phyloP scores from a whole-genome alignment of 2,113 vertebrate species.

The Callionymus lyra region DNA sequence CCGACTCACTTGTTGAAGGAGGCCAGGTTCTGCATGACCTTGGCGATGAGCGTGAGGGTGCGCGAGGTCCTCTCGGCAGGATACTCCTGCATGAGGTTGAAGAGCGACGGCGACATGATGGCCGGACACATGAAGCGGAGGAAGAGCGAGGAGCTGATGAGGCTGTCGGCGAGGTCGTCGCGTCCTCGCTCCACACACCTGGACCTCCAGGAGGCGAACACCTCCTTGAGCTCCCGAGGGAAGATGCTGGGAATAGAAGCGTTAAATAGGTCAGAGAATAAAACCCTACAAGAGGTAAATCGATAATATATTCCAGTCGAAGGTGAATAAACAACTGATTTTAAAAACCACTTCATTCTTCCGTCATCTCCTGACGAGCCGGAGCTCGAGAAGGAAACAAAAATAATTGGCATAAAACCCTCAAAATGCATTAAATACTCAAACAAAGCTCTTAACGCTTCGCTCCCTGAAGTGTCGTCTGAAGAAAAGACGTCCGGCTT shows the following conservation, averaged over 20 bases:
- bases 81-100: constrained; percentile 93
- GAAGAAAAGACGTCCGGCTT: too few species aligned
- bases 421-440: too few species aligned
- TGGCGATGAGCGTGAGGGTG: constrained; percentile 94
- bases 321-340: too few species aligned
- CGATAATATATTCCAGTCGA: too few species aligned
- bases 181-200: constrained; percentile 88
- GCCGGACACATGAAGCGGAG: constrained; percentile 92
- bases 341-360: too few species aligned
- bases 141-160: constrained; percentile 93
- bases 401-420: constrained; percentile 1
- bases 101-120: constrained; percentile 94
- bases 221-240: constrained; percentile 93
- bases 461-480: too few species aligned
- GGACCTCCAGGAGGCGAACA: constrained; percentile 91
- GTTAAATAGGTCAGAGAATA: constrained; percentile 6
- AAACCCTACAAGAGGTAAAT: too few species aligned
- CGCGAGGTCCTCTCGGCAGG: constrained; percentile 89
- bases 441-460: too few species aligned
- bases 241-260: constrained; percentile 77
- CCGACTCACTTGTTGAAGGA: constrained; percentile 92
- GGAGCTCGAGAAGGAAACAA: constrained; percentile 1
- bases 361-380: too few species aligned
- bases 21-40: constrained; percentile 98
- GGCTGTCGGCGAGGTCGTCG: constrained; percentile 89